These are phyloP conservation scores for Euleptes europaea DNA, from an alignment of 2,113 vertebrate genomes.

Conservation along the genomic window DNA sequence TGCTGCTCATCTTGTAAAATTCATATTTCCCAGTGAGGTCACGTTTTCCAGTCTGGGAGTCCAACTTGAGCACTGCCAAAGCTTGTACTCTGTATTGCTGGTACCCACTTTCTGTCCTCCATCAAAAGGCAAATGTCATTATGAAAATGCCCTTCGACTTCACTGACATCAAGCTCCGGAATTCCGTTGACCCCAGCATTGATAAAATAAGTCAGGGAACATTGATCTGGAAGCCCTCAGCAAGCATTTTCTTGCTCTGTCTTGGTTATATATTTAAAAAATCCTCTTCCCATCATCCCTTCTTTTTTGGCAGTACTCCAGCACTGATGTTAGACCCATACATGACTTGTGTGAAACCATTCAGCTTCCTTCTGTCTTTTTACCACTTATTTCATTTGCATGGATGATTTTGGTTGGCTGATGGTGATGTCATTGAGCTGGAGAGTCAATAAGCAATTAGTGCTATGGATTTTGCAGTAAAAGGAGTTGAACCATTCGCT, in stretches of 20 bases:
- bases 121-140: background rate
- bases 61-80: background rate
- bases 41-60: background rate
- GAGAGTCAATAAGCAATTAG: slow-evolving; percentile 78
- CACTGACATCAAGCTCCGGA: background rate
- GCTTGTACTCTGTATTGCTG: background rate
- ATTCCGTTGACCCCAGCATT: background rate
- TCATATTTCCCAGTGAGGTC: background rate
- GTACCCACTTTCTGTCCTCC: background rate
- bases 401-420: slow-evolving; percentile 68
- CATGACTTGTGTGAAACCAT: slow-evolving; percentile 15
- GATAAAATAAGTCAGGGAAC: background rate
- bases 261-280: background rate
- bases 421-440: slow-evolving; percentile 76
- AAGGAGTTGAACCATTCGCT: slow-evolving; percentile 56
- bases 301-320: background rate
- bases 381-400: slow-evolving; percentile 27
- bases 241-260: background rate
- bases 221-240: background rate
- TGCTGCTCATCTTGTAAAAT: background rate
- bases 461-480: slow-evolving; percentile 71
- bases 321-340: slow-evolving; percentile 22
- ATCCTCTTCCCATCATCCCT: background rate
- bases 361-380: slow-evolving; percentile 17
- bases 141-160: slow-evolving; percentile 3